phyloP scores from a whole-genome alignment of 2,888 invertebrate species.

The Eurytoma adleriae region DNA sequence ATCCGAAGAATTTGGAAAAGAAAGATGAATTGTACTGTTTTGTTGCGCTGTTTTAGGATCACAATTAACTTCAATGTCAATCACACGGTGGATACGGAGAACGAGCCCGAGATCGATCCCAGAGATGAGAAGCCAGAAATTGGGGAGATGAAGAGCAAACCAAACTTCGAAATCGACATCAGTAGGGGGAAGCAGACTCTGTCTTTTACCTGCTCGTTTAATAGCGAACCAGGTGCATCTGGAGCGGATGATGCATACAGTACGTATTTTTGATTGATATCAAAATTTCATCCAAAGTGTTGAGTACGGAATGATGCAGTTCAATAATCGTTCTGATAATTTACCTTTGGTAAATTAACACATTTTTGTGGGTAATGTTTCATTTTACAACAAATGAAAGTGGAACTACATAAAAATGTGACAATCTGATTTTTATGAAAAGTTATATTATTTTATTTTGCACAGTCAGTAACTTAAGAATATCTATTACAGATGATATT shows the following conservation, averaged over 20 bases:
- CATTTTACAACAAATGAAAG: conserved; percentile 36
- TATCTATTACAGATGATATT: conserved; percentile 84
- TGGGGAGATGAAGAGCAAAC: conserved; percentile 92
- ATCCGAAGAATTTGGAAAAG: background rate
- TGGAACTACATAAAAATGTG: conserved; percentile 35
- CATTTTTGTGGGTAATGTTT: conserved; percentile 52
- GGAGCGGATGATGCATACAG: conserved; percentile 85
- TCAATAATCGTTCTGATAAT: conserved; percentile 62
- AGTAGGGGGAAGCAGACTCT: conserved; percentile 86
- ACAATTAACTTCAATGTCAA: conserved; percentile 93
- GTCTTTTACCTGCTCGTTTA: conserved; percentile 90
- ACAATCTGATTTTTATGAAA: conserved; percentile 10
- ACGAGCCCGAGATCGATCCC: conserved; percentile 82
- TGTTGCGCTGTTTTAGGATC: conserved; percentile 78
- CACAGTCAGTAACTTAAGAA: conserved; percentile 68
- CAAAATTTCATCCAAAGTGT: conserved; percentile 62
- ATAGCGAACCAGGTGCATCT: conserved; percentile 80
- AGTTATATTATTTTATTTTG: conserved; percentile 73
- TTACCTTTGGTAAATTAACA: conserved; percentile 67
- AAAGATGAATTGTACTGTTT: background rate
- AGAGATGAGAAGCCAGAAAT: conserved; percentile 84
- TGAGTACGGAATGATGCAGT: conserved; percentile 65
- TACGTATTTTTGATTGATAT: conserved; percentile 70
- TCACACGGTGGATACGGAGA: conserved; percentile 92
- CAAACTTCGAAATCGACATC: conserved; percentile 93